phyloP scores from a whole-genome alignment of 2,113 vertebrate species.

The Cyanoramphus novaezelandiae region DNA sequence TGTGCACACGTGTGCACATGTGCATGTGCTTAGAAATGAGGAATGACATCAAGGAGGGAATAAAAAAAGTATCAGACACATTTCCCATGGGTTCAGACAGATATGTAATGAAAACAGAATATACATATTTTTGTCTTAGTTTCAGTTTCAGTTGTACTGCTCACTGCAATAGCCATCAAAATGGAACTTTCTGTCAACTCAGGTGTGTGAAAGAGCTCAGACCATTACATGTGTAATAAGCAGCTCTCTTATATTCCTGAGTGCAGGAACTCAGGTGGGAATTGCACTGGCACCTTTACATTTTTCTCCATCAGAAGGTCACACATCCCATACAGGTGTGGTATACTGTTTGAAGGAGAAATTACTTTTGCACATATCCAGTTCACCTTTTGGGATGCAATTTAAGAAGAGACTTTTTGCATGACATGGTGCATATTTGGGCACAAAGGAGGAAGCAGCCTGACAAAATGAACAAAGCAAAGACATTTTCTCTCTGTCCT shows the following conservation, averaged over 20 bases:
- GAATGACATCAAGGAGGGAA: not conserved
- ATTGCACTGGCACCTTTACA: not conserved
- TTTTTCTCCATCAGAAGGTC: slow-evolving; percentile 47
- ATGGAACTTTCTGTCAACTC: not conserved
- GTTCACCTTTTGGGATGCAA: slow-evolving; percentile 47
- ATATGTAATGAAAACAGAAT: not conserved
- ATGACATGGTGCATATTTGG: not conserved
- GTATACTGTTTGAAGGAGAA: slow-evolving; percentile 22
- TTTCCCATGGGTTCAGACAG: not conserved
- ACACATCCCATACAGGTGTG: slow-evolving; percentile 42
- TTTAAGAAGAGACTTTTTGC: slow-evolving; percentile 40
- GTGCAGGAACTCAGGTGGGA: not conserved
- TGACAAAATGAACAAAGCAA: slow-evolving; percentile 47
- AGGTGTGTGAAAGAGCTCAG: fast-evolving
- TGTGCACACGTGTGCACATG: fast-evolving
- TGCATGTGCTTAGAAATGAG: not conserved
- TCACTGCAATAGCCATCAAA: not conserved
- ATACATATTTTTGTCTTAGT: not conserved
- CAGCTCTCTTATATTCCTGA: not conserved
- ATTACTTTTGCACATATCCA: slow-evolving; percentile 31
- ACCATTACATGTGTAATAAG: not conserved
- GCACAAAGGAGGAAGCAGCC: slow-evolving; percentile 45
- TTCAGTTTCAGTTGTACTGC: not conserved
- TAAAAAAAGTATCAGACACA: not conserved
- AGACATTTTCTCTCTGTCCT: slow-evolving; percentile 39